phyloP scores from a whole-genome alignment of 2,888 invertebrate species.

The Acronicta alni region DNA sequence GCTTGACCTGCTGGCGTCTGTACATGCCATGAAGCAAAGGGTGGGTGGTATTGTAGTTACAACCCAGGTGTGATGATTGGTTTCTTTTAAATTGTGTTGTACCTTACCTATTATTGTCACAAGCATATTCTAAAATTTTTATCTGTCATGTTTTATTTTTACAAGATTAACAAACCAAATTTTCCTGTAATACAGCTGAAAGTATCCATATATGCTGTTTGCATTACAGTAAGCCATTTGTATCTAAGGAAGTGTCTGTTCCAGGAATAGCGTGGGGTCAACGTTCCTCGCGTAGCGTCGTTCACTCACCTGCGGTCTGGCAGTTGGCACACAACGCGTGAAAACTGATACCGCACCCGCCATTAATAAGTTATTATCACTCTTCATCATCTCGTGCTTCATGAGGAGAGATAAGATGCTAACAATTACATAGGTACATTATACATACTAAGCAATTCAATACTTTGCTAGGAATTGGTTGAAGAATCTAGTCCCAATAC shows the following conservation, averaged over 20 bases:
- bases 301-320: conserved; percentile 86
- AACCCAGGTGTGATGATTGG: too few relatives aligned
- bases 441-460: too few relatives aligned
- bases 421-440: not conserved
- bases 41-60: too few relatives aligned
- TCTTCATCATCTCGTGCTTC: conserved; percentile 27
- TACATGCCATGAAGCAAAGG: too few relatives aligned
- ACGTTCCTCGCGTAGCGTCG: conserved; percentile 70
- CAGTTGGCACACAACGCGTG: conserved; percentile 75
- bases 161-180: not conserved
- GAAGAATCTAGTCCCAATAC: too few relatives aligned
- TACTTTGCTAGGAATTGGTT: too few relatives aligned
- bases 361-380: conserved; percentile 38
- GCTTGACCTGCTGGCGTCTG: too few relatives aligned
- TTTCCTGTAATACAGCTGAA: conserved; percentile 22
- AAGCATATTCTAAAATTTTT: too few relatives aligned
- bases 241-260: conserved; percentile 72
- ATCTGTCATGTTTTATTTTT: too few relatives aligned
- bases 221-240: conserved; percentile 44
- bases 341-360: conserved; percentile 71
- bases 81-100: too few relatives aligned
- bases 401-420: conserved; percentile 25
- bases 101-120: too few relatives aligned
- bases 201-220: conserved; percentile 11
- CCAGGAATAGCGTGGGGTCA: conserved; percentile 82